These are phyloP conservation scores for Dicerorhinus sumatrensis DNA, from an alignment of 2,113 vertebrate genomes.

Conservation along the genomic window DNA sequence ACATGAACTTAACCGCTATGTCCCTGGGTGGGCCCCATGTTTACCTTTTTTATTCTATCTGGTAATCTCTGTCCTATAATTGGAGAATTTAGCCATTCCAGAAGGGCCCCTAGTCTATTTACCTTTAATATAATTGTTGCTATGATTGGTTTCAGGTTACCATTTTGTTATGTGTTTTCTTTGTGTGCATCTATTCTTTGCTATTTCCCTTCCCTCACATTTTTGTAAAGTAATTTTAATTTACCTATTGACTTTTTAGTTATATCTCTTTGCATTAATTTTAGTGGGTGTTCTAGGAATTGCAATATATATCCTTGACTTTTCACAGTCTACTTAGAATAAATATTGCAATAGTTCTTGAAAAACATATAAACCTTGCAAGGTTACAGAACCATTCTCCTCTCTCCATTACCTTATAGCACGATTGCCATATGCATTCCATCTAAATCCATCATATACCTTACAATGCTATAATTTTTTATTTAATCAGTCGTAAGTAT, in stretches of 20 bases:
- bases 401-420: background rate
- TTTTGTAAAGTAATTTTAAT: slow-evolving; percentile 20
- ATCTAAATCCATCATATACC: background rate
- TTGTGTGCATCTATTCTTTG: too few relatives aligned
- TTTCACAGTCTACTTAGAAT: background rate
- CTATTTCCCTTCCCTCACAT: background rate
- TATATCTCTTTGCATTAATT: background rate
- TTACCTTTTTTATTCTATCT: background rate
- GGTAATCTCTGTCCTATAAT: background rate
- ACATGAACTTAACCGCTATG: too few relatives aligned
- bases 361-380: background rate
- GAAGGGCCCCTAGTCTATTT: too few relatives aligned
- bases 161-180: too few relatives aligned
- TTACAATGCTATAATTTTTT: background rate
- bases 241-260: background rate
- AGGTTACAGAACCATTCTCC: background rate
- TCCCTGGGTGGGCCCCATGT: background rate
- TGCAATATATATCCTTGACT: background rate
- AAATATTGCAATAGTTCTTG: background rate
- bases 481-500: background rate
- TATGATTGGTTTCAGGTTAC: too few relatives aligned
- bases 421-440: background rate
- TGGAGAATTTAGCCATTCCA: background rate
- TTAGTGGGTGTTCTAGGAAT: background rate
- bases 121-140: too few relatives aligned